Evolutionary conservation across 64 coral and sea anemone genomes (phyloP).

Genomic region (Pachyseris speciosa): DNA sequence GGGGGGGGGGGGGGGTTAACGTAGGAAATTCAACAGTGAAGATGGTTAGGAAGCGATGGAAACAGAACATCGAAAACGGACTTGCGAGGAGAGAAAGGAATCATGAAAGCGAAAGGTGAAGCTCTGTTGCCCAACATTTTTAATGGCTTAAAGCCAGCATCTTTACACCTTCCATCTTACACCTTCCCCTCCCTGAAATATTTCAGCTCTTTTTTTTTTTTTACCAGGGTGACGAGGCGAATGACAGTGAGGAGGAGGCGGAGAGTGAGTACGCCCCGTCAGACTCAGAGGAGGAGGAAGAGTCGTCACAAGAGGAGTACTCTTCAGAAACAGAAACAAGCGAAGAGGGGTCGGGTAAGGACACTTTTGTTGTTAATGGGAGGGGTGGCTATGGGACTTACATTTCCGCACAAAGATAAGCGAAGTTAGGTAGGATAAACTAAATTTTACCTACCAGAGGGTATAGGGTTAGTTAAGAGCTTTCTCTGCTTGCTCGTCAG

Average conservation of each 20-base stretch:
- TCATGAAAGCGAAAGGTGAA: too few species aligned
- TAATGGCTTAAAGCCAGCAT: neutral
- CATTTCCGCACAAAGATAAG: constrained; percentile 43
- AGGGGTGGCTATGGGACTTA: too few species aligned
- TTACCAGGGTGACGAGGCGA: constrained; percentile 45
- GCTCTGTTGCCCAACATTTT: too few species aligned
- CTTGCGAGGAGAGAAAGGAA: too few species aligned
- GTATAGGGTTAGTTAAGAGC: too few species aligned
- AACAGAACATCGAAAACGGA: too few species aligned
- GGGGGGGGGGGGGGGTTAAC: too few species aligned
- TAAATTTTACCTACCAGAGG: too few species aligned
- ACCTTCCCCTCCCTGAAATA: neutral
- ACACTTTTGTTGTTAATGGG: neutral
- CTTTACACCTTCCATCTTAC: neutral
- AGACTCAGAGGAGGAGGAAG: constrained; percentile 75
- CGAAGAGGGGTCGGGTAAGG: constrained; percentile 86
- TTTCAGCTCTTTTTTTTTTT: neutral
- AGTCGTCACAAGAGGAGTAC: constrained; percentile 77
- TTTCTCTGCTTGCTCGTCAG: too few species aligned
- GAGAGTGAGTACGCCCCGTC: constrained; percentile 92
- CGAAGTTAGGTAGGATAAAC: constrained; percentile 66
- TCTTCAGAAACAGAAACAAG: constrained; percentile 95
- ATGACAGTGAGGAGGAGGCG: constrained; percentile 62
- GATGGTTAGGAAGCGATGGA: too few species aligned
- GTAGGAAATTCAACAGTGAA: too few species aligned